Evolutionary conservation across 1,140 invertebrate species (phyloP).

Genomic region (Drosophila ironensis): DNA sequence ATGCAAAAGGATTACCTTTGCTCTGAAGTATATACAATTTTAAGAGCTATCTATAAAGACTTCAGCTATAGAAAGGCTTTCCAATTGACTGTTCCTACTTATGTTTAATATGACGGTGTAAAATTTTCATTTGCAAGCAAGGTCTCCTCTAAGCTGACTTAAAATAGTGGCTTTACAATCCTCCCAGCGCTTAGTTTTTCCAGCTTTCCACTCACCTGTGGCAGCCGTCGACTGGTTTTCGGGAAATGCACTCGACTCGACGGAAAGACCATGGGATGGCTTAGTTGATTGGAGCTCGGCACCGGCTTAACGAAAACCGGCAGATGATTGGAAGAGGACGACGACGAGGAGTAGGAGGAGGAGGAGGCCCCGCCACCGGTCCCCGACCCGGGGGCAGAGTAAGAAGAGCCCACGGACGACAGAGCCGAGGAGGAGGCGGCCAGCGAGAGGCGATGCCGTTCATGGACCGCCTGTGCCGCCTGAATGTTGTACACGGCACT

Average conservation of each 20-base stretch:
- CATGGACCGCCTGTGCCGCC: constrained; percentile 74
- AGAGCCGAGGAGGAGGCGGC: constrained; percentile 42
- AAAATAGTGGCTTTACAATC: no score
- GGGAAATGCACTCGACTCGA: constrained; percentile 82
- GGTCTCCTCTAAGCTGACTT: no score
- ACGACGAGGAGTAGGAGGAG: constrained; percentile 18
- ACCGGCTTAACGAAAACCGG: constrained; percentile 69
- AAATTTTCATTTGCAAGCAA: no score
- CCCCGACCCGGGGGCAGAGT: no score
- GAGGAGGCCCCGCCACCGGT: neutral
- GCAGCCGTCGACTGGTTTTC: constrained; percentile 83
- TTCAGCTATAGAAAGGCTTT: no score
- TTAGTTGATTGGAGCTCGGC: constrained; percentile 61
- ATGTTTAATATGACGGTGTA: no score
- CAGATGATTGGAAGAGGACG: constrained; percentile 50
- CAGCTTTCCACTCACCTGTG: constrained; percentile 82
- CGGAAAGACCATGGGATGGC: constrained; percentile 82
- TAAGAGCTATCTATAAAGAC: no score
- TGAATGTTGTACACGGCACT: constrained; percentile 91
- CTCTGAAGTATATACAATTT: no score
- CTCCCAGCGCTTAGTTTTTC: no score
- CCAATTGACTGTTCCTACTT: no score
- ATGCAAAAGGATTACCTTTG: no score
- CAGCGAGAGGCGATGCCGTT: constrained; percentile 67
- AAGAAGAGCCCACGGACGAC: neutral